phyloP scores from a whole-genome alignment of 2,797 vertebrate species.

The Amblyopsis hoosieri region DNA sequence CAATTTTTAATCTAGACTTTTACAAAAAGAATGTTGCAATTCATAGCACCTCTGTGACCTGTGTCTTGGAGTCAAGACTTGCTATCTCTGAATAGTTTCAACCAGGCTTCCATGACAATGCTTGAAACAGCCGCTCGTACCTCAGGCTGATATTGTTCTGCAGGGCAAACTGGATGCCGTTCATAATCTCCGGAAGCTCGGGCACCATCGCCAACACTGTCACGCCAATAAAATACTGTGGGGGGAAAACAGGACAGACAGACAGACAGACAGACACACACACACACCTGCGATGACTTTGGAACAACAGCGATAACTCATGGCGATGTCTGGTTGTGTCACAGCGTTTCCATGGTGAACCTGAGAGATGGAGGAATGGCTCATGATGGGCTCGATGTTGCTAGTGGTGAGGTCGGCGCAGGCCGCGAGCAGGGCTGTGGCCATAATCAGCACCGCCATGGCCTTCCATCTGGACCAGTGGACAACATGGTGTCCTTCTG shows the following conservation, averaged over 20 bases:
- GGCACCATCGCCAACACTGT: conserved; percentile 90
- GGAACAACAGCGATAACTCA: neutral
- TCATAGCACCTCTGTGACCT: no score
- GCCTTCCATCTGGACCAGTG: conserved; percentile 84
- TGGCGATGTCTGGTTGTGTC: neutral
- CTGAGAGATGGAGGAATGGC: conserved; percentile 81
- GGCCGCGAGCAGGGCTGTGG: conserved; percentile 86
- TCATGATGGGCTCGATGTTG: conserved; percentile 88
- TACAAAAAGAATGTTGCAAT: neutral
- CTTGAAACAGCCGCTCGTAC: conserved; percentile 50
- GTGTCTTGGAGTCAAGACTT: no score
- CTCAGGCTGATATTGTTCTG: conserved; percentile 92
- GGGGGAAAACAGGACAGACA: neutral
- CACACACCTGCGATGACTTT: neutral
- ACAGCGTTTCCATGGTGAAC: conserved; percentile 55
- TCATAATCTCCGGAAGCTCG: conserved; percentile 89
- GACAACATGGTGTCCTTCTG: conserved; percentile 75
- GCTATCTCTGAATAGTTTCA: neutral
- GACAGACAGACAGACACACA: neutral
- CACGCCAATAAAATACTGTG: conserved; percentile 89
- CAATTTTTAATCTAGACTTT: neutral
- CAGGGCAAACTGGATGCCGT: conserved; percentile 90
- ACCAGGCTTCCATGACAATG: neutral
- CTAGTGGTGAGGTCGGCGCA: conserved; percentile 89
- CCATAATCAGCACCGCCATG: conserved; percentile 75